phyloP scores from a whole-genome alignment of 2,797 vertebrate species.

The Acestrorhynchus altus region DNA sequence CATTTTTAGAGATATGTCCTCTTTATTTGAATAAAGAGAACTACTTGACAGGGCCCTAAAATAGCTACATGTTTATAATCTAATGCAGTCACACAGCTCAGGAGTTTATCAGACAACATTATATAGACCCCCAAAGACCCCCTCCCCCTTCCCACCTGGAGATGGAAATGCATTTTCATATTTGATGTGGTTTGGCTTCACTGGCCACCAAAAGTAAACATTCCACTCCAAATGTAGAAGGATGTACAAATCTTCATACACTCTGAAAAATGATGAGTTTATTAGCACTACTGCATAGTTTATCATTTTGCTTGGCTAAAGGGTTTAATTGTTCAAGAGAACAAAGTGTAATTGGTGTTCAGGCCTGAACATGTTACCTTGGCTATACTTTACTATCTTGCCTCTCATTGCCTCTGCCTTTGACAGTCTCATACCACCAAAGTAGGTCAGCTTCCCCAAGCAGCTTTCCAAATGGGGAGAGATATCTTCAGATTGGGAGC shows the following conservation, averaged over 20 bases:
- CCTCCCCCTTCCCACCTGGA: background rate
- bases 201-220: background rate
- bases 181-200: background rate
- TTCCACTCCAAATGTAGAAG: background rate
- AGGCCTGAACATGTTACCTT: background rate
- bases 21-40: too few species aligned
- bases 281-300: background rate
- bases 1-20: too few species aligned
- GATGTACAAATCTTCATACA: background rate
- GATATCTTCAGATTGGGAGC: background rate
- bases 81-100: background rate
- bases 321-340: conserved; percentile 21
- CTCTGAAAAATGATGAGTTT: background rate
- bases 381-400: conserved; percentile 1
- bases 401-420: background rate
- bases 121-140: background rate
- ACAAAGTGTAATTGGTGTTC: conserved; percentile 20
- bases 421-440: background rate
- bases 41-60: too few species aligned
- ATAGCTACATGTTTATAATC: background rate
- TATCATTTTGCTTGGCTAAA: conserved; percentile 11
- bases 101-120: background rate
- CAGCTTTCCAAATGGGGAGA: background rate
- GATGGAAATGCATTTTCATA: background rate
- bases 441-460: conserved; percentile 11